These are phyloP conservation scores for Anisognathus igniventris DNA, from an alignment of 2,797 vertebrate genomes.

Conservation along the genomic window DNA sequence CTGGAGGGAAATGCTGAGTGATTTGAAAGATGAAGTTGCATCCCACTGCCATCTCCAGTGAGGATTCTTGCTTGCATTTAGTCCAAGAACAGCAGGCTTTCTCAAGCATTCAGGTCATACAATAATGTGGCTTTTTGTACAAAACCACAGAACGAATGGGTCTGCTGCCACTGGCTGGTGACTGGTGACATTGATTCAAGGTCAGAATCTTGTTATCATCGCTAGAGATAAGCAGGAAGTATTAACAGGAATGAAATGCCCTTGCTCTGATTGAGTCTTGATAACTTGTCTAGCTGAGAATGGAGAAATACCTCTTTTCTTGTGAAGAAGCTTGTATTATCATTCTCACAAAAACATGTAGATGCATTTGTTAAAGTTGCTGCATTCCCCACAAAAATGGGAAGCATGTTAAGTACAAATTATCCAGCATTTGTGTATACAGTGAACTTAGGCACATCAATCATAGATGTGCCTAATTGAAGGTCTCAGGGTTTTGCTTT, in stretches of 20 bases:
- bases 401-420: not conserved
- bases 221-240: not conserved
- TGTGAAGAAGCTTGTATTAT: not conserved
- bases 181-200: not conserved
- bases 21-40: not conserved
- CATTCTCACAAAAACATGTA: not conserved
- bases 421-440: not conserved
- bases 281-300: not conserved
- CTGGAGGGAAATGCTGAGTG: not conserved
- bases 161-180: not conserved
- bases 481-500: not conserved
- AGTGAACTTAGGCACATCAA: not conserved
- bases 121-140: not conserved
- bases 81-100: not conserved
- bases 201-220: not conserved
- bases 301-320: not conserved
- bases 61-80: not conserved
- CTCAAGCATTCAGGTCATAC: not conserved
- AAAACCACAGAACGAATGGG: not conserved
- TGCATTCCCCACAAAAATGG: not conserved
- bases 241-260: not conserved
- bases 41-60: not conserved
- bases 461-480: not conserved
- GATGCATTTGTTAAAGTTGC: not conserved
- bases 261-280: not conserved